These are phyloP conservation scores for Cassiopea andromeda DNA, from an alignment of 30 jellyfish, hydroid and myxozoan species.

Conservation along the genomic window DNA sequence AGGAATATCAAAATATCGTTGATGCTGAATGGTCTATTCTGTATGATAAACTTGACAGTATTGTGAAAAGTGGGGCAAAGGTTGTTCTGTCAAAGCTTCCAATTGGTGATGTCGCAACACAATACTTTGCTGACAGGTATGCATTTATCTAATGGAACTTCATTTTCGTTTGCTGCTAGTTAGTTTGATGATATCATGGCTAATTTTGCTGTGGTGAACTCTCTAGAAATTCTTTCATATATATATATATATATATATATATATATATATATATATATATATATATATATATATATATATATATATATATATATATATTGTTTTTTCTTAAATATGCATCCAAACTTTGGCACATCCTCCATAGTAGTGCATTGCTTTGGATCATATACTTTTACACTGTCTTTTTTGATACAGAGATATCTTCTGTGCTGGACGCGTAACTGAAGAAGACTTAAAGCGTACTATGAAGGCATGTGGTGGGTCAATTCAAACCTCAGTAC, in stretches of 20 bases:
- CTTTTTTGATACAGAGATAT: conserved; percentile 76
- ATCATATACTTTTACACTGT: background rate
- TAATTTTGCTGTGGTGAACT: no score
- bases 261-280: no score
- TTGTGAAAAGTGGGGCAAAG: conserved; percentile 98
- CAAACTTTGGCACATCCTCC: no score
- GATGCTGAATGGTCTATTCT: conserved; percentile 99
- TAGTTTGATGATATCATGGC: no score
- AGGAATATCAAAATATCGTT: conserved; percentile 98
- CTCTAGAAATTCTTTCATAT: no score
- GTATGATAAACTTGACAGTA: conserved; percentile 93
- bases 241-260: no score
- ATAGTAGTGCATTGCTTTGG: background rate
- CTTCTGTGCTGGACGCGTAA: conserved; percentile 98
- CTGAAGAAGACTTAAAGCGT: conserved; percentile 90
- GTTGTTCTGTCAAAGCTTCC: conserved; percentile 98
- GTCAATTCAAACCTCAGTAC: conserved; percentile 93
- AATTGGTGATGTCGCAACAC: conserved; percentile 99
- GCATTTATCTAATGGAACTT: background rate
- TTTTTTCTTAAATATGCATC: no score
- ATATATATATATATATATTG: no score
- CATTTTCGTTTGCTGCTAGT: background rate
- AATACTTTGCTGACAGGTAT: conserved; percentile 98
- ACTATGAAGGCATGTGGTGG: conserved; percentile 99
- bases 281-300: no score